A percentile compares a stretch with the other conserved stretches of the same genome.
phyloP scores from a whole-genome alignment of 2,113 vertebrate genomes.

The Platichthys stellatus region DNA sequence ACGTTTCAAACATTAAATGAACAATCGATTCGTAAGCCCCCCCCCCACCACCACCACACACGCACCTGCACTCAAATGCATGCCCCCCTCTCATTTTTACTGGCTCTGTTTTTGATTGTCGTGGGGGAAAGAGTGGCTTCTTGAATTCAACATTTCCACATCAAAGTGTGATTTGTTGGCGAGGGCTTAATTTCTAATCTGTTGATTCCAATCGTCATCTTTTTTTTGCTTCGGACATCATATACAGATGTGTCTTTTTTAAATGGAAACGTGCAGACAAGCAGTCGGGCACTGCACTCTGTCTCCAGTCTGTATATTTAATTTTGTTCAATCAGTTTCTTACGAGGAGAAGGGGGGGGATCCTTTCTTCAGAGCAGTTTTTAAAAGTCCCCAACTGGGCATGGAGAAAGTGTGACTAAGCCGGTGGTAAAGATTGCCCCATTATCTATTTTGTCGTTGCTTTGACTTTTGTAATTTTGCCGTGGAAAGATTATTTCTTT shows the following conservation, averaged over 20 bases:
- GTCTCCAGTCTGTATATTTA: conserved; percentile 6
- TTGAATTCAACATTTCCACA: conserved; percentile 72
- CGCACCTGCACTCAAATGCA: conserved; percentile 23
- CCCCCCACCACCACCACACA: conserved; percentile 1
- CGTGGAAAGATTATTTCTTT: conserved; percentile 92
- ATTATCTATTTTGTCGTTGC: conserved; percentile 95
- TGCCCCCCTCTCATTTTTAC: conserved; percentile 32
- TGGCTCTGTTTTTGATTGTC: conserved; percentile 30
- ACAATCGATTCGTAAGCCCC: conserved; percentile 68
- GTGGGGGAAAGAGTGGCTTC: conserved; percentile 35
- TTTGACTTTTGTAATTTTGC: conserved; percentile 98
- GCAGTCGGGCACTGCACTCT: conserved; percentile 8
- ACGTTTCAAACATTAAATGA: conserved; percentile 66
- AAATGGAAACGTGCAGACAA: conserved; percentile 31
- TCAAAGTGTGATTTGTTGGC: conserved; percentile 71
- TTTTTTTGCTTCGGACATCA: conserved; percentile 44
- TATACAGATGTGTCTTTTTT: conserved; percentile 43
- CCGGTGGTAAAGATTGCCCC: conserved; percentile 90
- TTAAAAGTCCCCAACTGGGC: conserved; percentile 72
- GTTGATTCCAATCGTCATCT: conserved; percentile 66
- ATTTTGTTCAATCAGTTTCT: conserved; percentile 65
- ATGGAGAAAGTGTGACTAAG: conserved; percentile 86
- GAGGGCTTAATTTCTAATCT: conserved; percentile 69
- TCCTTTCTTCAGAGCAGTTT: conserved; percentile 26
- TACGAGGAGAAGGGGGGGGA: conserved; percentile 32